Evolutionary conservation across 2,797 vertebrate genomes (phyloP).

Genomic region (Phylloscopus collybita): DNA sequence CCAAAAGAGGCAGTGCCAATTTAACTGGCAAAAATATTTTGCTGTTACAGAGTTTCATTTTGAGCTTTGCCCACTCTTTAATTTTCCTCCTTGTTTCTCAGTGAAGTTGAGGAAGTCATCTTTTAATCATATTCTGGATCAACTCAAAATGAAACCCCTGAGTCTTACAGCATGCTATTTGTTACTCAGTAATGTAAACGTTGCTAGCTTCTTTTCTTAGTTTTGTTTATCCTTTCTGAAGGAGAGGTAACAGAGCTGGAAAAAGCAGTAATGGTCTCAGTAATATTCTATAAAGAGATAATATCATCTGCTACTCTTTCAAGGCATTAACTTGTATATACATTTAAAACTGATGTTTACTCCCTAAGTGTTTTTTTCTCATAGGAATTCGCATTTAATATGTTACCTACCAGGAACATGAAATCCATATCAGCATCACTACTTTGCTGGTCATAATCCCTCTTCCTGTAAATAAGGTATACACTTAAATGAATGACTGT

Average conservation of each 20-base stretch:
- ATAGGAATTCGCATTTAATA: neutral
- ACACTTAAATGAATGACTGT: neutral
- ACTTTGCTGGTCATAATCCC: neutral
- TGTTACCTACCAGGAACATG: neutral
- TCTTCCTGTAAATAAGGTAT: neutral
- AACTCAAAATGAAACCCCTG: neutral
- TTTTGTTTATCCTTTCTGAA: neutral
- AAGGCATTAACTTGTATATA: neutral
- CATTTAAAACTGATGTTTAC: neutral
- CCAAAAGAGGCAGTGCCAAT: neutral
- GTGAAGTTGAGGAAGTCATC: neutral
- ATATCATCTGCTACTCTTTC: neutral
- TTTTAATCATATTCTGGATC: neutral
- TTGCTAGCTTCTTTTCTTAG: neutral
- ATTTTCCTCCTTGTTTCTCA: neutral
- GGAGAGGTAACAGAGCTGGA: neutral
- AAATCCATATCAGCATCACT: neutral
- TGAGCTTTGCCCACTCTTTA: neutral
- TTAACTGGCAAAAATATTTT: neutral
- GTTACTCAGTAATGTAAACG: neutral
- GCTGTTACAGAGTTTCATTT: neutral
- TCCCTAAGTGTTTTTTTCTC: neutral
- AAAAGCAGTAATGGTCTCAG: neutral
- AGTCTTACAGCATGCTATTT: neutral
- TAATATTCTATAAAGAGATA: neutral